A percentile compares a stretch with the other conserved stretches of the same genome.
Evolutionary conservation across 2,797 vertebrate genomes (phyloP).

Genomic region (Enteromius argenteus): DNA sequence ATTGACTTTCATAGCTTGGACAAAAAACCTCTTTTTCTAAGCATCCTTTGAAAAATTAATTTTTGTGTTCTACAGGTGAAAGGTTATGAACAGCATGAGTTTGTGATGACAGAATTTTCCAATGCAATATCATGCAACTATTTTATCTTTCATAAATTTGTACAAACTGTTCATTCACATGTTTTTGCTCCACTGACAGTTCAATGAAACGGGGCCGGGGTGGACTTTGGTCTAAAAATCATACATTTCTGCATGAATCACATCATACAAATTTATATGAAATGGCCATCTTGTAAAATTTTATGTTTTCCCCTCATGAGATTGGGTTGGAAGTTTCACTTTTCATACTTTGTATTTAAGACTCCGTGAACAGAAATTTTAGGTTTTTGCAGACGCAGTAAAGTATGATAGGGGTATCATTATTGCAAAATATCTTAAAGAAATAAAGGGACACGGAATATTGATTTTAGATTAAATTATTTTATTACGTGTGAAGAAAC

Average conservation of each 20-base stretch:
- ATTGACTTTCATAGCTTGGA: not conserved
- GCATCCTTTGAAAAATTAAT: not conserved
- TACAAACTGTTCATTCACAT: not conserved
- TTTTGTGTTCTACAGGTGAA: not conserved
- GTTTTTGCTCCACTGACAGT: not conserved
- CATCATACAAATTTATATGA: not conserved
- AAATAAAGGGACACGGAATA: not conserved
- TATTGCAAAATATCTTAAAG: not conserved
- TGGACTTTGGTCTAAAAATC: not conserved
- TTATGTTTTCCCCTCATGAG: slow-evolving; percentile 14
- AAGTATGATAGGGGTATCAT: not conserved
- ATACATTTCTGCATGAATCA: not conserved
- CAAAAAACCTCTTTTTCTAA: not conserved
- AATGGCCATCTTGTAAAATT: not conserved
- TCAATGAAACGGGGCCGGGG: not conserved
- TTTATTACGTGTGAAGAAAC: slow-evolving; percentile 7
- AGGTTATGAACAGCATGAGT: not conserved
- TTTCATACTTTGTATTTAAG: not conserved
- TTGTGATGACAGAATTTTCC: not conserved
- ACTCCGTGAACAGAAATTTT: not conserved
- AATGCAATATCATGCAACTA: not conserved
- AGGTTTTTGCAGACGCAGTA: not conserved
- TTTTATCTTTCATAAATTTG: not conserved
- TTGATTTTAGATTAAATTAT: not conserved
- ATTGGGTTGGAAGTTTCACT: not conserved